A percentile compares a stretch with the other conserved stretches of the same genome.
These are phyloP conservation scores for Cercopithecus hamlyni DNA, from an alignment of 2,797 vertebrate genomes.

Conservation along the genomic window DNA sequence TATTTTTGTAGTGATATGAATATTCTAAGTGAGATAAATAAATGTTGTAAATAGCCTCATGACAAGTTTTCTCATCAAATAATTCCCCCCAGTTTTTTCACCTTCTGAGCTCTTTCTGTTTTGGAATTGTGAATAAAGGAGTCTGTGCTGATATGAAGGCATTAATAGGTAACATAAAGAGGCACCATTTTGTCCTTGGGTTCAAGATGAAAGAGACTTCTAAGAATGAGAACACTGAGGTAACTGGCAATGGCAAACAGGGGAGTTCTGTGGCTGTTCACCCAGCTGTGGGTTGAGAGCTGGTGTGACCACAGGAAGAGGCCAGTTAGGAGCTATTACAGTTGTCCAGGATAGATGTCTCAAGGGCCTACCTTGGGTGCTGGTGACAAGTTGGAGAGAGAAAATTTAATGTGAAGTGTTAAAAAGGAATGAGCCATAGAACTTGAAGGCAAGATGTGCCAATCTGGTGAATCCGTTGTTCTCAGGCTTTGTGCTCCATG, in stretches of 20 bases:
- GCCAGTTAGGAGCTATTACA: not conserved
- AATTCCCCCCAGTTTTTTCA: not conserved
- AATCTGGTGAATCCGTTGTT: not conserved
- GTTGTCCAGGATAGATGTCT: not conserved
- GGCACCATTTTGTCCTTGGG: not conserved
- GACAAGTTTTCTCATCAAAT: not conserved
- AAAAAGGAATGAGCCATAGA: not conserved
- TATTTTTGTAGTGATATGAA: constrained; percentile 29
- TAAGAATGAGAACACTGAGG: not conserved
- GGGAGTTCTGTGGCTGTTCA: not conserved
- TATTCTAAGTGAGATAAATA: constrained; percentile 32
- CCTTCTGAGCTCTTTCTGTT: constrained; percentile 15
- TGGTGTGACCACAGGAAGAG: not conserved
- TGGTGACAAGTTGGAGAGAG: not conserved
- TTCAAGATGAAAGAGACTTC: not conserved
- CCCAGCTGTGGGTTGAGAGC: not conserved
- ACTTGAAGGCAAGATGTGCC: not conserved
- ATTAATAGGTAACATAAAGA: not conserved
- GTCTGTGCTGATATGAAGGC: not conserved
- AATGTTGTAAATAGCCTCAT: not conserved
- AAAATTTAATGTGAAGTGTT: not conserved
- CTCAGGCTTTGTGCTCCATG: not conserved
- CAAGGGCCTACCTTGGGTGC: not conserved
- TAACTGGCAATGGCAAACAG: too few species aligned
- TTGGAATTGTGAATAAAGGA: not conserved